Conservation (phyloP, 2,113 vertebrate genomes). For the Pterocles gutturalis region DNA sequence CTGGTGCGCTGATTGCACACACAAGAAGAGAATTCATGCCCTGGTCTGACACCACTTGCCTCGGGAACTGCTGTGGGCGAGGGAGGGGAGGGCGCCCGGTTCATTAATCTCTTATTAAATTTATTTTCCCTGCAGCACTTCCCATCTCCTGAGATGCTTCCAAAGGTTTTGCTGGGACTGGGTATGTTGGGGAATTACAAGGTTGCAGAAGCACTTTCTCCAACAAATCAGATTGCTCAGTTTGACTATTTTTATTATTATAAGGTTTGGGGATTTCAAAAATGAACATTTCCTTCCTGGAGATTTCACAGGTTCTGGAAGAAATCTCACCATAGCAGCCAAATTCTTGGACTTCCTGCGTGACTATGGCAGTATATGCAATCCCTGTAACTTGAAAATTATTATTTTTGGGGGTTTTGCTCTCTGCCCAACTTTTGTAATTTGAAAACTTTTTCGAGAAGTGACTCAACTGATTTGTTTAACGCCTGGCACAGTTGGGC, state of each 20-base stretch:
- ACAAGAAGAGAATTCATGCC: background rate
- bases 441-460: background rate
- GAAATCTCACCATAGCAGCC: background rate
- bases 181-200: background rate
- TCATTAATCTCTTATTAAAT: background rate
- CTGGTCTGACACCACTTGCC: fast-evolving
- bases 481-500: background rate
- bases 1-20: background rate
- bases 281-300: background rate
- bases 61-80: fast-evolving
- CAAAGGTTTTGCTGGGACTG: background rate
- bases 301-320: background rate
- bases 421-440: background rate
- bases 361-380: background rate
- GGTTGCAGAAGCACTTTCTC: background rate
- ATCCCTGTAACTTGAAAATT: background rate
- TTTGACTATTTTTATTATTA: background rate
- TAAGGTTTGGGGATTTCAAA: background rate
- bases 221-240: background rate
- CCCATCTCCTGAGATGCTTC: background rate
- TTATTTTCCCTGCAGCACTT: background rate
- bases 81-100: fast-evolving
- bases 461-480: background rate
- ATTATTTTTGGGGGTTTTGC: background rate
- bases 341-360: background rate